Evolutionary conservation across 2,888 invertebrate genomes (phyloP).

Genomic region (Sinotaia quadrata): DNA sequence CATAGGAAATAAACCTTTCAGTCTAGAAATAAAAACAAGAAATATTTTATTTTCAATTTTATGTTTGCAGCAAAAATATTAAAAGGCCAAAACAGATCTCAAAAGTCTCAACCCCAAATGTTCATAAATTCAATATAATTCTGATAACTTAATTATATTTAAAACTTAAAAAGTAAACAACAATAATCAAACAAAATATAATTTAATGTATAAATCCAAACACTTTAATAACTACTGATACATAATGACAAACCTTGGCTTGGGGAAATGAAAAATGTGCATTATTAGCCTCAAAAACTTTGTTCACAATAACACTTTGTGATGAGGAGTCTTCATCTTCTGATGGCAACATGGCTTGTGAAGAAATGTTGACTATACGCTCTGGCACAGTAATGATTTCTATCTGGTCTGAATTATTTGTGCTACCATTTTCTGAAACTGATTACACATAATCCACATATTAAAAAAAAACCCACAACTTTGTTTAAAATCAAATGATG

Average conservation of each 20-base stretch:
- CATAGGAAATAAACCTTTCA: too few relatives aligned
- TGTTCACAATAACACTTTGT: conserved; percentile 8
- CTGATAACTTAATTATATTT: too few relatives aligned
- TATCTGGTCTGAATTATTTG: conserved; percentile 47
- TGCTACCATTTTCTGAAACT: too few relatives aligned
- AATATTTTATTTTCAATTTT: too few relatives aligned
- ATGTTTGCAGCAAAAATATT: too few relatives aligned
- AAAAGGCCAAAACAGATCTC: too few relatives aligned
- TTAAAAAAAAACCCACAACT: too few relatives aligned
- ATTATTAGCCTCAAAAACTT: conserved; percentile 8
- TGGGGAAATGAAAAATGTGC: conserved; percentile 19
- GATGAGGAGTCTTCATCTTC: conserved; percentile 20
- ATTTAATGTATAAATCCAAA: neutral
- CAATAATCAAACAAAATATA: neutral
- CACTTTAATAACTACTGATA: neutral
- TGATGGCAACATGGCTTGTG: conserved; percentile 30
- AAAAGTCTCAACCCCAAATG: too few relatives aligned
- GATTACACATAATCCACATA: too few relatives aligned
- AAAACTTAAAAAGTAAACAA: neutral
- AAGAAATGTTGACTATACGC: conserved; percentile 56
- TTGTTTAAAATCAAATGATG: too few relatives aligned
- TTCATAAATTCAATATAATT: too few relatives aligned
- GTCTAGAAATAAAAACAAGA: too few relatives aligned
- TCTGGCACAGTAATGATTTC: conserved; percentile 63
- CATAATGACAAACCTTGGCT: neutral